phyloP scores from a whole-genome alignment of 2,797 vertebrate genomes.

The Lacerta agilis region DNA sequence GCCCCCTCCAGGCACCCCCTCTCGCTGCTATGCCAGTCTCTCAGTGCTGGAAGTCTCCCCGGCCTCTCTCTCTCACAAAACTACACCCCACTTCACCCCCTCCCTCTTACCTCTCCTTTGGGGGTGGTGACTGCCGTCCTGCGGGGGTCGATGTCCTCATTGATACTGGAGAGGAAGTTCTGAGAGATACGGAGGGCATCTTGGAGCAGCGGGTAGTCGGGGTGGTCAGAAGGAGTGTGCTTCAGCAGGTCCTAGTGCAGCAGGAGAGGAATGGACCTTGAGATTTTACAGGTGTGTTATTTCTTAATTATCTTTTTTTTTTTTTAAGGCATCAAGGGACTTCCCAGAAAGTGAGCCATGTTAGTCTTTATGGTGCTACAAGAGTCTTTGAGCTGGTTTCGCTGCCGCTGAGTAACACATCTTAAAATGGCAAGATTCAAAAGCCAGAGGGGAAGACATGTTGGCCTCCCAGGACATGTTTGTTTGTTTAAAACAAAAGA shows the following conservation, averaged over 20 bases:
- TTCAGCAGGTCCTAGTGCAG: constrained; percentile 89
- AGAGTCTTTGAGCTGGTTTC: too few relatives aligned
- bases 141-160: constrained; percentile 95
- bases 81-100: background rate
- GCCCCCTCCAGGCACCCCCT: constrained; percentile 10
- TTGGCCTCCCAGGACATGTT: too few relatives aligned
- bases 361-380: too few relatives aligned
- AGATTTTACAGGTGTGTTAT: background rate
- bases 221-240: constrained; percentile 96
- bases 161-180: constrained; percentile 98
- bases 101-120: constrained; percentile 91
- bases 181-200: constrained; percentile 96
- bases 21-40: accelerated
- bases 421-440: too few relatives aligned
- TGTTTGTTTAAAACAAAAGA: too few relatives aligned
- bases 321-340: too few relatives aligned
- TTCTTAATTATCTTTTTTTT: too few relatives aligned
- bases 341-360: too few relatives aligned
- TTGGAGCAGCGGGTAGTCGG: constrained; percentile 94
- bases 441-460: too few relatives aligned
- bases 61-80: background rate
- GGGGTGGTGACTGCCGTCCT: constrained; percentile 95
- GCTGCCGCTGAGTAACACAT: too few relatives aligned
- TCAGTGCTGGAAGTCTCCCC: background rate
- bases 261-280: background rate